Conservation (phyloP, 2,797 vertebrate species). For the Phrynocephalus vlangalii region DNA sequence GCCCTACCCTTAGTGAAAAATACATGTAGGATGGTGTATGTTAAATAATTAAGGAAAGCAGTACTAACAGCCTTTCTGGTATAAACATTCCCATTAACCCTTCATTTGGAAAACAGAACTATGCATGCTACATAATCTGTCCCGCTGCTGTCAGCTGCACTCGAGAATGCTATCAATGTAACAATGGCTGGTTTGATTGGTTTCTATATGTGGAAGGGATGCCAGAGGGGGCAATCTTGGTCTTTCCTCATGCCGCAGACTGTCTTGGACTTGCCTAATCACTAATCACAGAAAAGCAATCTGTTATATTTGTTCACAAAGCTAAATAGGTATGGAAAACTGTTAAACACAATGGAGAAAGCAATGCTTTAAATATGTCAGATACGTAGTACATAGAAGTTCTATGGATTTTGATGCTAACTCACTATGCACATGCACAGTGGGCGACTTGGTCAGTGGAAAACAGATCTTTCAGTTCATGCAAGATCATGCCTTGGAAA, state of each 20-base stretch:
- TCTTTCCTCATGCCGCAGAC: neutral
- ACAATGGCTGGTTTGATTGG: neutral
- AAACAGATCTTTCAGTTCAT: neutral
- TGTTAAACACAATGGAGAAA: no score
- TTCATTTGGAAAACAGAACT: neutral
- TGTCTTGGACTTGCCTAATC: neutral
- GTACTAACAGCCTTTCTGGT: neutral
- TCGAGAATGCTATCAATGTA: neutral
- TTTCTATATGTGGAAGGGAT: neutral
- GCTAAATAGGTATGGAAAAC: constrained; percentile 27
- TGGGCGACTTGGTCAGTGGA: neutral
- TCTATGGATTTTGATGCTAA: no score
- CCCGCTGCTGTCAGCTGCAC: neutral
- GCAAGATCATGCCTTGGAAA: neutral
- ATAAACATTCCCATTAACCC: neutral
- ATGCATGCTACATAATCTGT: neutral
- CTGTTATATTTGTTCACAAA: constrained; percentile 48
- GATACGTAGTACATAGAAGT: no score
- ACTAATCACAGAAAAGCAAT: constrained; percentile 18
- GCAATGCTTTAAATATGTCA: no score
- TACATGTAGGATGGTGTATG: neutral
- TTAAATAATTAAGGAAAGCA: neutral
- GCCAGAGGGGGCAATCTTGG: neutral
- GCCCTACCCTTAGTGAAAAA: neutral
- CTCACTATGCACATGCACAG: no score